Conservation (phyloP, 2,888 invertebrate genomes). For the Polydrusus pterygomalis region DNA sequence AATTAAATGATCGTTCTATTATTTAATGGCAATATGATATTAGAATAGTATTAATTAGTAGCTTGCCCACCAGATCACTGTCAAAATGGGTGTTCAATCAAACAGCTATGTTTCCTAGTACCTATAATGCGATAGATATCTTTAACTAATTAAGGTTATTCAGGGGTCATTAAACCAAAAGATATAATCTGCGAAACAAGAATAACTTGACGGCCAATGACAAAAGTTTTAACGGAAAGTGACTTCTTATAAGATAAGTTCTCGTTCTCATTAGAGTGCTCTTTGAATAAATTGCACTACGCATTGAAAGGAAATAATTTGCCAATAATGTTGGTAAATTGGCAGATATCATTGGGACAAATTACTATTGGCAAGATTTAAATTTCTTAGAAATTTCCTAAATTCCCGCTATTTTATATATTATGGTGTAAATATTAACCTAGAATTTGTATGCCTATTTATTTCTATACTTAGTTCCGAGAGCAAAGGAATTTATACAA, state of each 20-base stretch:
- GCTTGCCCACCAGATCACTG: background rate
- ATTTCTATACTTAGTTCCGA: too few relatives aligned
- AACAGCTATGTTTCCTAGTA: conserved; percentile 7
- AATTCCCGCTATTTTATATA: too few relatives aligned
- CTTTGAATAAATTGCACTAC: background rate
- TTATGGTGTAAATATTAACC: too few relatives aligned
- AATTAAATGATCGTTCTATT: too few relatives aligned
- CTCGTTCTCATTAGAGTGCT: conserved; percentile 11
- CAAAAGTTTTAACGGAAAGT: conserved; percentile 19
- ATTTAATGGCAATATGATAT: too few relatives aligned
- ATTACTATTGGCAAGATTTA: background rate
- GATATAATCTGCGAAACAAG: conserved; percentile 8
- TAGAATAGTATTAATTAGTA: conserved; percentile 15
- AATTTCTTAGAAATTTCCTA: background rate
- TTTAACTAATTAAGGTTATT: conserved; percentile 18
- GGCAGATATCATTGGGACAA: conserved; percentile 15
- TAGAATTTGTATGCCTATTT: too few relatives aligned
- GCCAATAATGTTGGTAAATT: conserved; percentile 19
- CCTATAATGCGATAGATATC: conserved; percentile 13
- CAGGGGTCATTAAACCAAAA: conserved; percentile 11
- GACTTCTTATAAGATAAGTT: conserved; percentile 8
- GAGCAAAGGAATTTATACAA: too few relatives aligned
- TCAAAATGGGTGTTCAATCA: conserved; percentile 9
- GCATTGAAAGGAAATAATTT: conserved; percentile 10
- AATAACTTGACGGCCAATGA: conserved; percentile 6